A percentile compares a stretch with the other conserved stretches of the same genome.
Conservation (phyloP, 2,888 invertebrate genomes). For the Brachyptera putata region DNA sequence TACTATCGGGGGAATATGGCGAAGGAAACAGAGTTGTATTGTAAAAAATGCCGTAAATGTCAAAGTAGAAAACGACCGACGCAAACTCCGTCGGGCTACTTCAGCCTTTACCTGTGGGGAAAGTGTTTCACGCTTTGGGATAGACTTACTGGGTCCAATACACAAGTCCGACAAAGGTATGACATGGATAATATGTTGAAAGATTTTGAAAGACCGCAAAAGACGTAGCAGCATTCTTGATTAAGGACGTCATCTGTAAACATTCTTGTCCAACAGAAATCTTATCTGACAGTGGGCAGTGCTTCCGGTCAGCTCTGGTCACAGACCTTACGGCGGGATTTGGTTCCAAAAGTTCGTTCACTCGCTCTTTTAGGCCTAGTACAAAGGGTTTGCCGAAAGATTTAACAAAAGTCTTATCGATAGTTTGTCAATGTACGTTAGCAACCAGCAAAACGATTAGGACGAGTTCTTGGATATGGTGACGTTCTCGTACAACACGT, state of each 20-base stretch:
- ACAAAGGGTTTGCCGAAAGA: slow-evolving; percentile 34
- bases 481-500: slow-evolving; percentile 32
- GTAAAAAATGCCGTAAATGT: slow-evolving; percentile 25
- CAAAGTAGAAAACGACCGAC: slow-evolving; percentile 21
- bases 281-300: slow-evolving; percentile 32
- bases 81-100: slow-evolving; percentile 25
- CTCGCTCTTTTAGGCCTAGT: slow-evolving; percentile 32
- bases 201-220: slow-evolving; percentile 26
- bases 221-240: slow-evolving; percentile 30
- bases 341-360: slow-evolving; percentile 28
- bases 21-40: slow-evolving; percentile 21
- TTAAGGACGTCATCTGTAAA: slow-evolving; percentile 27
- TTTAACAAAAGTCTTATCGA: slow-evolving; percentile 34
- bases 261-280: slow-evolving; percentile 26
- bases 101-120: slow-evolving; percentile 20
- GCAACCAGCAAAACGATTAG: slow-evolving; percentile 31
- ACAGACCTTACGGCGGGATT: slow-evolving; percentile 17
- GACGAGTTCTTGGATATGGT: slow-evolving; percentile 28
- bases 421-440: slow-evolving; percentile 33
- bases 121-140: slow-evolving; percentile 24
- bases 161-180: not conserved
- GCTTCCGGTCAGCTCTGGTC: slow-evolving; percentile 31
- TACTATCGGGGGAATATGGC: slow-evolving; percentile 27
- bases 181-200: not conserved
- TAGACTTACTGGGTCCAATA: slow-evolving; percentile 32